These are phyloP conservation scores for Colletes collaris DNA, from an alignment of 2,888 invertebrate genomes.

Conservation along the genomic window DNA sequence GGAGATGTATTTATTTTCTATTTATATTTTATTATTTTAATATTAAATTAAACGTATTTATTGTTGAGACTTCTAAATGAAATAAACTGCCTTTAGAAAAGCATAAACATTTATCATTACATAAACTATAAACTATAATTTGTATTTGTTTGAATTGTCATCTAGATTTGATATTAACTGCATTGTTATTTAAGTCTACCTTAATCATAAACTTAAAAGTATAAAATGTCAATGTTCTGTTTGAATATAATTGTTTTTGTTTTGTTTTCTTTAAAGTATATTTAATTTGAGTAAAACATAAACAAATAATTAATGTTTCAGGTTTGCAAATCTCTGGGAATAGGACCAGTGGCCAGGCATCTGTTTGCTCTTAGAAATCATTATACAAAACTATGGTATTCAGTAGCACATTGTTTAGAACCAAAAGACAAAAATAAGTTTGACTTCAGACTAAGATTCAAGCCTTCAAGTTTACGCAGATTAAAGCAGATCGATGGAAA, in stretches of 20 bases:
- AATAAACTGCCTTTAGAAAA: background rate
- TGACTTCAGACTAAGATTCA: constrained; percentile 92
- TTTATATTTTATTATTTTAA: background rate
- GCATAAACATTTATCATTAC: background rate
- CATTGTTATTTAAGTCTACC: background rate
- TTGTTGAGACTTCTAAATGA: background rate
- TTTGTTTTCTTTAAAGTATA: background rate
- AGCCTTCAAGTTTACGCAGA: constrained; percentile 87
- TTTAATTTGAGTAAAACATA: background rate
- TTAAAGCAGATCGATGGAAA: constrained; percentile 88
- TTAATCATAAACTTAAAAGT: background rate
- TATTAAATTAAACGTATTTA: constrained; percentile 4
- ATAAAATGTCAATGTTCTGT: background rate
- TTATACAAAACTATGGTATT: constrained; percentile 88
- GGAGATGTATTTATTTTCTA: background rate
- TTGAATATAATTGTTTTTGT: background rate
- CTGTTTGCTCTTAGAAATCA: constrained; percentile 90
- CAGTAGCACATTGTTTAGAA: constrained; percentile 86
- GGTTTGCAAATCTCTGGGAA: constrained; percentile 88
- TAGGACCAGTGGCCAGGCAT: constrained; percentile 90
- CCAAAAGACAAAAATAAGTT: constrained; percentile 85
- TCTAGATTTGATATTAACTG: background rate
- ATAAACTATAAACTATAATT: background rate
- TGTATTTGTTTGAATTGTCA: background rate
- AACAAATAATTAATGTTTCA: constrained; percentile 64